phyloP scores from a whole-genome alignment of 2,888 invertebrate genomes.

The Drosophila ezoana region DNA sequence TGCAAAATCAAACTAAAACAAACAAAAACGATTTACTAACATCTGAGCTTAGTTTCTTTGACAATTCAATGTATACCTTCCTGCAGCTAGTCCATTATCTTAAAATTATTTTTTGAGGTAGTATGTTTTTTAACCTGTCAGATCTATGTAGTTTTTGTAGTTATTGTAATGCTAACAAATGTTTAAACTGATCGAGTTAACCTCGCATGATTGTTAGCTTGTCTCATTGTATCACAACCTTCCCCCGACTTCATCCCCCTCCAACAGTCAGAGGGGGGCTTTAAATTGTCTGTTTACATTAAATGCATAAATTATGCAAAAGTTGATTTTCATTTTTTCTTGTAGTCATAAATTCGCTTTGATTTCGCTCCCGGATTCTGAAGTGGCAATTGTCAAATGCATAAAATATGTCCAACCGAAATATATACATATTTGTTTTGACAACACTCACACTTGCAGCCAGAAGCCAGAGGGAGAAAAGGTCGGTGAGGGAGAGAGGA shows the following conservation, averaged over 20 bases:
- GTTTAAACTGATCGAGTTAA: background rate
- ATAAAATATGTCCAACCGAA: slow-evolving; percentile 66
- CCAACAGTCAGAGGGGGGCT: slow-evolving; percentile 31
- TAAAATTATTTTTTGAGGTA: no score
- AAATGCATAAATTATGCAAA: slow-evolving; percentile 78
- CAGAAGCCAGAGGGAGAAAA: background rate
- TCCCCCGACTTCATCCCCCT: background rate
- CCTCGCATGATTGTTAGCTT: slow-evolving; percentile 2
- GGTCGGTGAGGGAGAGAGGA: background rate
- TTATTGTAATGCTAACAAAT: background rate
- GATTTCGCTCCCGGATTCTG: slow-evolving; percentile 56
- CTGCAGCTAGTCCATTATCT: no score
- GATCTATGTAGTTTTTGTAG: no score
- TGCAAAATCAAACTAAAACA: no score
- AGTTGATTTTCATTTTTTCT: slow-evolving; percentile 44
- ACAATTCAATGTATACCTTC: no score
- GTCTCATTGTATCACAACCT: background rate
- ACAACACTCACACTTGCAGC: slow-evolving; percentile 13
- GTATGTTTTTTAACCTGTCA: no score
- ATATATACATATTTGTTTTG: slow-evolving; percentile 40
- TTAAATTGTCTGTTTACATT: slow-evolving; percentile 78
- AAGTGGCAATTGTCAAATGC: slow-evolving; percentile 73
- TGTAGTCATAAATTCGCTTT: slow-evolving; percentile 66
- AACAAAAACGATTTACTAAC: background rate
- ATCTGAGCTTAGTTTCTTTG: background rate